Conservation (phyloP, 2,888 invertebrate genomes). For the Ormyrus labotus region DNA sequence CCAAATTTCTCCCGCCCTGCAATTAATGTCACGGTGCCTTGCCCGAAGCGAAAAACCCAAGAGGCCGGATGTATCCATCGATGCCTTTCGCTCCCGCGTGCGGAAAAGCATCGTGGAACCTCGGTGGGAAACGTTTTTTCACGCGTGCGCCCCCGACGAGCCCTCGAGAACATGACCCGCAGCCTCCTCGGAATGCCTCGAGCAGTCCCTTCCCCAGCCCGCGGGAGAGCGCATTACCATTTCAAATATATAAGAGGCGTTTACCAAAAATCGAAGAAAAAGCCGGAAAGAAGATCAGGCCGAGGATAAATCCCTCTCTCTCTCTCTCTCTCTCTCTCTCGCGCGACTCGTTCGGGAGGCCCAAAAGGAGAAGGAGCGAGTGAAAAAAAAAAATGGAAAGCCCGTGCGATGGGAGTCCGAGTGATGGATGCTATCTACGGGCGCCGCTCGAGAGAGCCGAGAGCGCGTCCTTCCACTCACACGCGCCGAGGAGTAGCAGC, state of each 20-base stretch:
- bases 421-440: slow-evolving; percentile 44
- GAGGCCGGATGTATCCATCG: no score
- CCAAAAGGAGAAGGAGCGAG: neutral
- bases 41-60: no score
- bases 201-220: no score
- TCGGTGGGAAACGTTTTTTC: no score
- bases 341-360: neutral
- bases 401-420: neutral
- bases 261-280: neutral
- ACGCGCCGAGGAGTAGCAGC: neutral
- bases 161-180: no score
- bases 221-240: neutral
- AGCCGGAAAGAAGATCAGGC: neutral
- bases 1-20: no score
- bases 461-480: slow-evolving; percentile 17
- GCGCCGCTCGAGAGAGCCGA: neutral
- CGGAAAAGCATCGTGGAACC: neutral
- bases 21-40: no score
- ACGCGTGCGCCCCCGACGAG: no score
- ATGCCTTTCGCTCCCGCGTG: neutral
- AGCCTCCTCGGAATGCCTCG: no score
- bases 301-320: neutral
- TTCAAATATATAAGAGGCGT: slow-evolving; percentile 9
- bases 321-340: no score
- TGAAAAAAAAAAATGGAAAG: neutral